A percentile compares a stretch with the other conserved stretches of the same genome.
phyloP scores from a whole-genome alignment of 2,797 vertebrate genomes.

The Poeciliopsis presidionis region DNA sequence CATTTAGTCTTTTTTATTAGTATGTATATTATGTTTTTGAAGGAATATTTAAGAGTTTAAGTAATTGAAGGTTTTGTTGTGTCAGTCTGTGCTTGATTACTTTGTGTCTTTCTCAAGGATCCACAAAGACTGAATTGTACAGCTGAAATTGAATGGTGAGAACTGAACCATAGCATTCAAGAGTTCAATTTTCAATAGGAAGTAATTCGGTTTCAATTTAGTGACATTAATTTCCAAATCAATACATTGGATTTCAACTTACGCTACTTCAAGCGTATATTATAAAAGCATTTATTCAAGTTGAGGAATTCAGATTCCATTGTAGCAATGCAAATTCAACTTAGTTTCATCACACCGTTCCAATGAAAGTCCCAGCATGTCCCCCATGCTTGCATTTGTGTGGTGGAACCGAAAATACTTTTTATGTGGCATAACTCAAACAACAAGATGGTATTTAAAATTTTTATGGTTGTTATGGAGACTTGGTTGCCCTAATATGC shows the following conservation, averaged over 20 bases:
- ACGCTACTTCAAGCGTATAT: not conserved
- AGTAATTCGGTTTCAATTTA: not conserved
- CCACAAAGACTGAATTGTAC: too few species aligned
- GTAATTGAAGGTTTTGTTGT: not conserved
- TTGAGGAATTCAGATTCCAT: not conserved
- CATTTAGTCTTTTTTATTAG: not conserved
- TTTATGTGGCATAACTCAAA: not conserved
- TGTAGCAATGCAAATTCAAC: not conserved
- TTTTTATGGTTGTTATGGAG: not conserved
- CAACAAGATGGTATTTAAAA: not conserved
- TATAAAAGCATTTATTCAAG: not conserved
- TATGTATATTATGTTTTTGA: not conserved
- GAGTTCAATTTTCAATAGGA: not conserved
- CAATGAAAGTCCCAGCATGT: not conserved
- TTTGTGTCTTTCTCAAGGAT: too few species aligned
- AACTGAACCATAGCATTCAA: not conserved
- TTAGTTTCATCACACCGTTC: not conserved
- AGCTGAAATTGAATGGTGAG: not conserved
- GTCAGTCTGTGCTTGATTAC: too few species aligned
- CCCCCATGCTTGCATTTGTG: not conserved
- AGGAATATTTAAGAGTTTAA: not conserved
- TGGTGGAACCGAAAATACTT: not conserved
- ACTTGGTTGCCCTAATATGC: not conserved
- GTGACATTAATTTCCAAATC: not conserved
- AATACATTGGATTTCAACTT: not conserved